Conservation (phyloP, 2,888 invertebrate genomes). For the Tiphia femorata region DNA sequence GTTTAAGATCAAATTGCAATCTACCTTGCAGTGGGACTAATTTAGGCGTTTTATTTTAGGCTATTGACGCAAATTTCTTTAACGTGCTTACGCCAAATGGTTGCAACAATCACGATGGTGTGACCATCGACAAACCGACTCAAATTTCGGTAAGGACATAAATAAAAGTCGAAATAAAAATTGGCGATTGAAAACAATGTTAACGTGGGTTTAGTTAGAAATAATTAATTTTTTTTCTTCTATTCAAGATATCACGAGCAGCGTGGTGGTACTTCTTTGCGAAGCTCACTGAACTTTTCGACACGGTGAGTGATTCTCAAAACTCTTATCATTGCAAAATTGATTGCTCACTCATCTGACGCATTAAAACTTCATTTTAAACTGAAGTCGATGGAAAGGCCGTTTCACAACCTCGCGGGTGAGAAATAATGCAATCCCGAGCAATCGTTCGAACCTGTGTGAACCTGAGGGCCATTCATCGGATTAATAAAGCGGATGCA, state of each 20-base stretch:
- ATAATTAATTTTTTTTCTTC: not conserved
- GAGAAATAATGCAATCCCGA: too few relatives aligned
- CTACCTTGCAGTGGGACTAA: not conserved
- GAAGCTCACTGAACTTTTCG: constrained; percentile 73
- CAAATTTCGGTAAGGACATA: not conserved
- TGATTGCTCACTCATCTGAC: too few relatives aligned
- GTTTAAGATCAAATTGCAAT: too few relatives aligned
- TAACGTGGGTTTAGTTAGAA: not conserved
- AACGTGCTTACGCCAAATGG: not conserved
- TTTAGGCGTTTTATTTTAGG: constrained; percentile 8
- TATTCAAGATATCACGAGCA: constrained; percentile 68
- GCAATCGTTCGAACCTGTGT: too few relatives aligned
- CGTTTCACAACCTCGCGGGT: too few relatives aligned
- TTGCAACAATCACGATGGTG: not conserved
- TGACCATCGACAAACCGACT: not conserved
- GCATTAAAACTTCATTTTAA: too few relatives aligned
- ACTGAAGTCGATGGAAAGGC: too few relatives aligned
- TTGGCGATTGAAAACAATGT: too few relatives aligned
- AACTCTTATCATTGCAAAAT: too few relatives aligned
- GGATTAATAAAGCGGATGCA: too few relatives aligned
- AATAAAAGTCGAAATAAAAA: too few relatives aligned
- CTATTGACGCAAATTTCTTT: not conserved
- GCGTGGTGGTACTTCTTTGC: constrained; percentile 75
- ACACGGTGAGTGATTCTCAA: constrained; percentile 73
- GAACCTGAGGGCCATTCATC: too few relatives aligned